Conservation (phyloP, 2,888 invertebrate genomes). For the Dugesia japonica region DNA sequence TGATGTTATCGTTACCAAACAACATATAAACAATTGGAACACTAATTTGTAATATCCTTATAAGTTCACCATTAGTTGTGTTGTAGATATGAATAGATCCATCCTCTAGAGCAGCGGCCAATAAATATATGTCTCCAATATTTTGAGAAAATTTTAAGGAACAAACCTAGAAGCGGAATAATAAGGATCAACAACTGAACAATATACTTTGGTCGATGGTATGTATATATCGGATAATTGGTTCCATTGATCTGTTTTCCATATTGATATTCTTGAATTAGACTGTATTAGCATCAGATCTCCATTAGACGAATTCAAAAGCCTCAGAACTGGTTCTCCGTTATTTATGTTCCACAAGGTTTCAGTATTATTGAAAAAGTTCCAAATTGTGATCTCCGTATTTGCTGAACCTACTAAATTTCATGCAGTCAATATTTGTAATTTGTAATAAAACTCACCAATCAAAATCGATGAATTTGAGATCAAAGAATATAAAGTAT, state of each 20-base stretch:
- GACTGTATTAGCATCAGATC: neutral
- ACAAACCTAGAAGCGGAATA: neutral
- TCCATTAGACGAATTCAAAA: neutral
- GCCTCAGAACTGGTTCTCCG: neutral
- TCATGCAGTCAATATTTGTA: neutral
- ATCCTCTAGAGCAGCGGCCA: neutral
- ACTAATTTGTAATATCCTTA: neutral
- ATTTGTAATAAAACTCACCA: neutral
- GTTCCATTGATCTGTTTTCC: neutral
- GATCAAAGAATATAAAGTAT: neutral
- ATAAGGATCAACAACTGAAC: neutral
- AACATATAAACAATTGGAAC: neutral
- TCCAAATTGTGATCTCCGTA: neutral
- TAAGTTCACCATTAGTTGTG: neutral
- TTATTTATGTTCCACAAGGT: neutral
- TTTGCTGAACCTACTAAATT: neutral
- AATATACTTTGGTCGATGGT: neutral
- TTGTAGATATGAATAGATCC: neutral
- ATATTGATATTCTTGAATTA: neutral
- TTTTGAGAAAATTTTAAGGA: neutral
- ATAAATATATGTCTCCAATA: neutral
- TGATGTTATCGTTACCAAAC: neutral
- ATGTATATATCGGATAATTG: neutral
- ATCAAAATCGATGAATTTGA: neutral
- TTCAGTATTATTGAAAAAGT: neutral